These are phyloP conservation scores for Actenoides hombroni DNA, from an alignment of 2,113 vertebrate genomes.

Conservation along the genomic window DNA sequence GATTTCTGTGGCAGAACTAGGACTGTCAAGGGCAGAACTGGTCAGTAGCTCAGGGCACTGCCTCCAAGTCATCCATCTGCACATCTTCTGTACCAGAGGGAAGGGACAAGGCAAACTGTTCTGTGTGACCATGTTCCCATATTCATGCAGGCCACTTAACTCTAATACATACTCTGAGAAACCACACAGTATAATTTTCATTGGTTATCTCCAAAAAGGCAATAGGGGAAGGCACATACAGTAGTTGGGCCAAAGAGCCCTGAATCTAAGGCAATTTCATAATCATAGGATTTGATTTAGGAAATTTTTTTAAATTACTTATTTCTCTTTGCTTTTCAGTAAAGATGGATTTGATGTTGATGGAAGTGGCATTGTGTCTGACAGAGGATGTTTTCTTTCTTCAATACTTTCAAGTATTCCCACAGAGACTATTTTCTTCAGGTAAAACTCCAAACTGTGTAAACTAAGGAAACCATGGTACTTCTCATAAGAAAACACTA, in stretches of 20 bases:
- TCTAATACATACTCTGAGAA: background rate
- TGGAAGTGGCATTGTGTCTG: background rate
- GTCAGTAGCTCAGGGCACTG: background rate
- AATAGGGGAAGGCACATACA: background rate
- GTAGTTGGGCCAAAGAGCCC: background rate
- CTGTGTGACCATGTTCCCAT: background rate
- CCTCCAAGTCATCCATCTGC: background rate
- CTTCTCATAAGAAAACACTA: background rate
- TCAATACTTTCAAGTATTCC: background rate
- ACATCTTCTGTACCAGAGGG: background rate
- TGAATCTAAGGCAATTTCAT: background rate
- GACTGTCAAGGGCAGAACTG: background rate
- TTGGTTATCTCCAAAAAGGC: background rate
- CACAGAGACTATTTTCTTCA: background rate
- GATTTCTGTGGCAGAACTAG: background rate
- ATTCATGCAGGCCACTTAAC: background rate
- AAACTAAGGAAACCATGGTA: background rate
- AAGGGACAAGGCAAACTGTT: background rate
- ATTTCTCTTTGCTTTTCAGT: background rate
- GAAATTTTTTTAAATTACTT: background rate
- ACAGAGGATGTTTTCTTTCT: background rate
- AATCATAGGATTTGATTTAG: background rate
- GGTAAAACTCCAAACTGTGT: background rate
- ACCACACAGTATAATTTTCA: background rate
- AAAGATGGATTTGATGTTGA: background rate